These are phyloP conservation scores for Rhizoglyphus robini DNA, from an alignment of 1,140 invertebrate species.

Conservation along the genomic window DNA sequence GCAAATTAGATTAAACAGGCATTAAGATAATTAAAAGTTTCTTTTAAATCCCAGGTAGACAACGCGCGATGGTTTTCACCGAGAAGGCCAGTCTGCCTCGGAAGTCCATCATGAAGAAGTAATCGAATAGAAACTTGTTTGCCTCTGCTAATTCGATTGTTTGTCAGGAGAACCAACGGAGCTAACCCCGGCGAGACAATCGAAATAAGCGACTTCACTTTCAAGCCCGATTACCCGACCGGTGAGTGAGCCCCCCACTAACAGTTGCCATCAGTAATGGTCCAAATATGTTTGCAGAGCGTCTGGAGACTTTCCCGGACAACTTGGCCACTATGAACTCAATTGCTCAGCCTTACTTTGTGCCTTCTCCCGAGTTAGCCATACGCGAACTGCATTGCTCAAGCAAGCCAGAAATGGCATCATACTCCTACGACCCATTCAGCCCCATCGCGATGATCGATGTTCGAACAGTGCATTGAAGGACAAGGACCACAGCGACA, in stretches of 20 bases:
- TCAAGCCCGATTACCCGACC: slow-evolving; percentile 6
- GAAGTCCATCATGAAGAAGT: slow-evolving; percentile 13
- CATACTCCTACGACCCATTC: not conserved
- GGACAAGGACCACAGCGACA: too few relatives aligned
- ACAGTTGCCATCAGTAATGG: not conserved
- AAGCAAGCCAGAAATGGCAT: not conserved
- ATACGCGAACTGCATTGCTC: not conserved
- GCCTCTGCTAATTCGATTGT: slow-evolving; percentile 7
- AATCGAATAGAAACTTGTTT: slow-evolving; percentile 8
- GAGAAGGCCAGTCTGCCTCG: not conserved
- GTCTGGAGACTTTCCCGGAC: not conserved
- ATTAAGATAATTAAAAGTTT: not conserved
- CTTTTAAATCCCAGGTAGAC: slow-evolving; percentile 1
- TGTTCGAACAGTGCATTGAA: slow-evolving; percentile 7
- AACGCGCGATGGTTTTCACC: not conserved
- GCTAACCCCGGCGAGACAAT: not conserved
- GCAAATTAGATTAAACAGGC: not conserved
- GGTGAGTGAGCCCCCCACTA: not conserved
- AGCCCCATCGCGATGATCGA: slow-evolving; percentile 6
- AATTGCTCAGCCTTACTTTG: slow-evolving; percentile 11
- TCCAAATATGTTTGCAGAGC: not conserved
- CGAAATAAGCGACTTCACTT: slow-evolving; percentile 9
- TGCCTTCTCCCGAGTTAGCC: not conserved
- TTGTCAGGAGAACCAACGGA: not conserved
- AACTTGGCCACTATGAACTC: not conserved